Evolutionary conservation across 2,888 invertebrate species (phyloP).

Genomic region (Chalcis sispes): DNA sequence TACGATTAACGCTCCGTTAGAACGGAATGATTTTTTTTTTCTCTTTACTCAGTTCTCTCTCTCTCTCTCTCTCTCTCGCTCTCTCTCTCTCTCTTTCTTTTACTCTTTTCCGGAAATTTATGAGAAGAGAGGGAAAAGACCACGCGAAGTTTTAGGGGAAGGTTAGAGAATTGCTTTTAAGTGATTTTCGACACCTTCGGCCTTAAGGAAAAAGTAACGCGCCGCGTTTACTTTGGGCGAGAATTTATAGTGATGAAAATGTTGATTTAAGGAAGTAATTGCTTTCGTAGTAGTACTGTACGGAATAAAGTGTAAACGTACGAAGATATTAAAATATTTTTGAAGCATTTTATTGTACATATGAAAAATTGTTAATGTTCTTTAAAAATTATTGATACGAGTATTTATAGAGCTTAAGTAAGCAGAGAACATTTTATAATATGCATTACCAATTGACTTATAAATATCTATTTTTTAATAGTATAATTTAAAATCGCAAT

Average conservation of each 20-base stretch:
- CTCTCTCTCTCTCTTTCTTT: too few relatives aligned
- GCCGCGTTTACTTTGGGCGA: neutral
- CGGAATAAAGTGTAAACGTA: neutral
- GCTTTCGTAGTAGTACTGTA: neutral
- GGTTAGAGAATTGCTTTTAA: conserved; percentile 20
- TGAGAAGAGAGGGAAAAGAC: conserved; percentile 16
- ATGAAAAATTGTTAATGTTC: too few relatives aligned
- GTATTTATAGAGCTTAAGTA: too few relatives aligned
- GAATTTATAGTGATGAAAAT: too few relatives aligned
- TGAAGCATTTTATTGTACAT: too few relatives aligned
- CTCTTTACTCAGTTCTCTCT: neutral
- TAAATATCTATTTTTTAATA: too few relatives aligned
- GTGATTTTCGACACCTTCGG: conserved; percentile 47
- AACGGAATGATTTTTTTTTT: conserved; percentile 47
- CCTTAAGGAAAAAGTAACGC: neutral
- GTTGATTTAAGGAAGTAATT: too few relatives aligned
- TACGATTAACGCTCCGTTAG: conserved; percentile 51
- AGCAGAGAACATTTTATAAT: too few relatives aligned
- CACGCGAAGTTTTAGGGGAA: neutral
- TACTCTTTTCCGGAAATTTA: conserved; percentile 43
- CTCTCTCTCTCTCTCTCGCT: neutral
- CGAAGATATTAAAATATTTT: too few relatives aligned
- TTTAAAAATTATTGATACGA: too few relatives aligned
- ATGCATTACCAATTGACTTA: too few relatives aligned
- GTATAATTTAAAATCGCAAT: too few relatives aligned